Percentiles rank a stretch among this genome's conserved stretches.
phyloP scores from a whole-genome alignment of 92 coral and sea anemone species.

The Anthopleura xanthogrammica region DNA sequence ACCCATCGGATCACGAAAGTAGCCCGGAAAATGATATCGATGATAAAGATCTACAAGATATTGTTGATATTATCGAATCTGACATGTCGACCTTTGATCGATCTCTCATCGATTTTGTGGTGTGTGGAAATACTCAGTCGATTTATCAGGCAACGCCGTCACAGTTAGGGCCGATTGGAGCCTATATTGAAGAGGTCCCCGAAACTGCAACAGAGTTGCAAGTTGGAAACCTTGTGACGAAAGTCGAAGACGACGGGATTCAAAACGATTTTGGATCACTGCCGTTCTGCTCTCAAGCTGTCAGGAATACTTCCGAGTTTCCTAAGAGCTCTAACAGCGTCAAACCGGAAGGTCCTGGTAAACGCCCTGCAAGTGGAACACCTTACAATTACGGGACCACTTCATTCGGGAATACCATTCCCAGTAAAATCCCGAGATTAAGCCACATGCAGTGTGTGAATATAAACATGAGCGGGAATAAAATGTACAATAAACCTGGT shows the following conservation, averaged over 20 bases:
- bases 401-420: not conserved
- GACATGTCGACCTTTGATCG: constrained; percentile 56
- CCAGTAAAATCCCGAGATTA: constrained; percentile 14
- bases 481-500: not conserved
- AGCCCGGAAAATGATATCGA: constrained; percentile 22
- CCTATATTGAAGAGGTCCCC: constrained; percentile 38
- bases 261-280: constrained; percentile 9
- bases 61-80: constrained; percentile 47
- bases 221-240: constrained; percentile 28
- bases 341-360: not conserved
- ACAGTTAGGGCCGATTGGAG: constrained; percentile 31
- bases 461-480: not conserved
- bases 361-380: constrained; percentile 22
- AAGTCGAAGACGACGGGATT: constrained; percentile 41
- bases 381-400: not conserved
- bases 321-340: not conserved
- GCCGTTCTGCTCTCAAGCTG: constrained; percentile 20
- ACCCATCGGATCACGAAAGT: constrained; percentile 1
- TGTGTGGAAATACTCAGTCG: constrained; percentile 28
- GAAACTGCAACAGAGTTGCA: not conserved
- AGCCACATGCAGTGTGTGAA: constrained; percentile 25
- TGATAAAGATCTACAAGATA: constrained; percentile 36
- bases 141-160: constrained; percentile 4
- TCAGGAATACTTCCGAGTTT: not conserved
- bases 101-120: constrained; percentile 52